phyloP scores from a whole-genome alignment of 2,113 vertebrate species.

The Pseudorasbora parva region DNA sequence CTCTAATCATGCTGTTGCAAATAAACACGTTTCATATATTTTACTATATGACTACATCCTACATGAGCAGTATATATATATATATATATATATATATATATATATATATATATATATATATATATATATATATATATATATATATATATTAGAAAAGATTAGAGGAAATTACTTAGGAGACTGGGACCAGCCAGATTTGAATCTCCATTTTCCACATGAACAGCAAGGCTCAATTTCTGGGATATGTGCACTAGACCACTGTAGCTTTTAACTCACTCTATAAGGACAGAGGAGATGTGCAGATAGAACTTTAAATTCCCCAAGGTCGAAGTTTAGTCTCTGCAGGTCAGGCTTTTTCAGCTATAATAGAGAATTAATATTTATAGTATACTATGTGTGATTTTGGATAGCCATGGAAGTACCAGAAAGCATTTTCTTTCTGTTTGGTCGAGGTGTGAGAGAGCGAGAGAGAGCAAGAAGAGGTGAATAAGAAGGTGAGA shows the following conservation, averaged over 20 bases:
- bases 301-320: background rate
- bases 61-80: no score
- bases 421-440: slow-evolving; percentile 47
- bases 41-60: background rate
- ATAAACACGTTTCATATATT: background rate
- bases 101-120: no score
- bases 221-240: slow-evolving; percentile 49
- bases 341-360: slow-evolving; percentile 10
- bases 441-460: slow-evolving; percentile 24
- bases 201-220: slow-evolving; percentile 55
- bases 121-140: no score
- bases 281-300: slow-evolving; percentile 10
- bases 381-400: slow-evolving; percentile 21
- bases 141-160: background rate
- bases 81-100: no score
- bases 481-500: slow-evolving; percentile 24
- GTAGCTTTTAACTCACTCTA: background rate
- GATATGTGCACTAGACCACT: background rate
- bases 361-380: slow-evolving; percentile 32
- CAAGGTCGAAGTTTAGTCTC: slow-evolving; percentile 26
- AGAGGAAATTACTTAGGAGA: background rate
- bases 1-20: background rate
- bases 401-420: slow-evolving; percentile 56
- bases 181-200: slow-evolving; percentile 7
- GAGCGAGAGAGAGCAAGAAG: slow-evolving; percentile 18